Percentiles rank a stretch among this genome's conserved stretches.
Conservation (phyloP, 2,888 invertebrate genomes). For the Troides aeacus region DNA sequence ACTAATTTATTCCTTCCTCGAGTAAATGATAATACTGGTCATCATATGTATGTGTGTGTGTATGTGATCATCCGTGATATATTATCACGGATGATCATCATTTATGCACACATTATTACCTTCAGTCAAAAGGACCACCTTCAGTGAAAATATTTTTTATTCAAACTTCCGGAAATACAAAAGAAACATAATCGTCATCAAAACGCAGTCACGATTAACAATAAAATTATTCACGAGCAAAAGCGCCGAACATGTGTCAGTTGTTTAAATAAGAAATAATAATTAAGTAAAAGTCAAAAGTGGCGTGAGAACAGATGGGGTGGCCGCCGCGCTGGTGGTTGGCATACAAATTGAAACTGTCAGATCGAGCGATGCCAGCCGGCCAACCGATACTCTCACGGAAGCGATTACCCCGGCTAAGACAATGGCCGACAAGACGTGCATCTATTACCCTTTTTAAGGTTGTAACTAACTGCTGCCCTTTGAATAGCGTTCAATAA, state of each 20-base stretch:
- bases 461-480: slow-evolving; percentile 56
- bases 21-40: neutral
- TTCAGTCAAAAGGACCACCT: slow-evolving; percentile 14
- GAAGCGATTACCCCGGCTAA: slow-evolving; percentile 71
- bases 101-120: neutral
- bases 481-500: slow-evolving; percentile 50
- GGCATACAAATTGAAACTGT: slow-evolving; percentile 70
- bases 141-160: slow-evolving; percentile 3
- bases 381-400: slow-evolving; percentile 65
- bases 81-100: neutral
- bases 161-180: slow-evolving; percentile 14
- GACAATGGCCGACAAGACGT: slow-evolving; percentile 75
- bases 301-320: slow-evolving; percentile 73
- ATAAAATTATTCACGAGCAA: slow-evolving; percentile 46
- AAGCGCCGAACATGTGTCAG: slow-evolving; percentile 53
- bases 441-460: slow-evolving; percentile 76
- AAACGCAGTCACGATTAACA: slow-evolving; percentile 56
- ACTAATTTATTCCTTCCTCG: neutral
- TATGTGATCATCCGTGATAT: neutral
- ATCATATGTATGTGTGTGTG: no score
- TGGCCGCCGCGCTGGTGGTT: slow-evolving; percentile 51
- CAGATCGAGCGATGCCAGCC: slow-evolving; percentile 55
- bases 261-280: slow-evolving; percentile 66
- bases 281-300: slow-evolving; percentile 67
- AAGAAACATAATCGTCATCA: slow-evolving; percentile 43